Percentiles rank a stretch among this genome's conserved stretches.
These are phyloP conservation scores for Stomatorhinus ivindoensis DNA, from an alignment of 2,113 vertebrate genomes.

Conservation along the genomic window DNA sequence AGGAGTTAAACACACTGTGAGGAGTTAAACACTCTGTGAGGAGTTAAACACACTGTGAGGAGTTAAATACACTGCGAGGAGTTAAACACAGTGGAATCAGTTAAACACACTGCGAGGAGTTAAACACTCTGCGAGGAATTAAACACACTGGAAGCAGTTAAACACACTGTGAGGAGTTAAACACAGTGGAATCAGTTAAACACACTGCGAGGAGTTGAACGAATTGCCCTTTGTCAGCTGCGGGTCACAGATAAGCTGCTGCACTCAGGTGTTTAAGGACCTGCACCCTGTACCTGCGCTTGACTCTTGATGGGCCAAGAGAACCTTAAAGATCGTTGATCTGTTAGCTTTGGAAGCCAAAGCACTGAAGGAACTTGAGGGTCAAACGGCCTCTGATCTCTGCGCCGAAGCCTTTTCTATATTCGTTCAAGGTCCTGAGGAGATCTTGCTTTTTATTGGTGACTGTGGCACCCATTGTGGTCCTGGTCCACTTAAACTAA, in stretches of 20 bases:
- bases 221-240: slow-evolving; percentile 29
- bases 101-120: not conserved
- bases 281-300: not conserved
- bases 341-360: slow-evolving; percentile 13
- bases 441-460: not conserved
- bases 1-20: not conserved
- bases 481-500: not conserved
- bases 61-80: not conserved
- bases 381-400: not conserved
- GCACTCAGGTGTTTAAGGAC: slow-evolving; percentile 29
- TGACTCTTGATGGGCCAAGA: not conserved
- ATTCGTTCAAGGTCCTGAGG: not conserved
- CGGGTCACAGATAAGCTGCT: slow-evolving; percentile 31
- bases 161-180: not conserved
- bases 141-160: not conserved
- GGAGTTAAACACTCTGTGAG: not conserved
- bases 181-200: not conserved
- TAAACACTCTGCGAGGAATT: not conserved
- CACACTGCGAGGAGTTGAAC: not conserved
- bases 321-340: not conserved
- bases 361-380: not conserved
- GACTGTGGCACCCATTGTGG: not conserved
- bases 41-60: not conserved
- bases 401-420: not conserved
- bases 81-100: no score